phyloP scores from a whole-genome alignment of 2,888 invertebrate genomes.

The Sinohyriopsis cumingii region DNA sequence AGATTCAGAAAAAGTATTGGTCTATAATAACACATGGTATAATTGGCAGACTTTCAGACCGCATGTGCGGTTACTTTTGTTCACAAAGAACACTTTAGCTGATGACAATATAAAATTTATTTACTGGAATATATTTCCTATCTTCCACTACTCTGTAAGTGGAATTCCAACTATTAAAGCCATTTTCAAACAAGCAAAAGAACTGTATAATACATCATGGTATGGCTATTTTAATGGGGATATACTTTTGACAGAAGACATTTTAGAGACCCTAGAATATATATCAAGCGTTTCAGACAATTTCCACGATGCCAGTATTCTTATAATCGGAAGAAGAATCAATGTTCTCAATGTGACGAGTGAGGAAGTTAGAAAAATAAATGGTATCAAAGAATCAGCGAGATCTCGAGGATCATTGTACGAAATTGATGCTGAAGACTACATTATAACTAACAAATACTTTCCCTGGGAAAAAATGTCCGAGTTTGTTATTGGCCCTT shows the following conservation, averaged over 20 bases:
- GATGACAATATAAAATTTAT: slow-evolving; percentile 8
- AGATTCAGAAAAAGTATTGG: slow-evolving; percentile 24
- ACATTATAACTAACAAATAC: slow-evolving; percentile 29
- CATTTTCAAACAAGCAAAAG: slow-evolving; percentile 29
- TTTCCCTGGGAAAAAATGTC: slow-evolving; percentile 36
- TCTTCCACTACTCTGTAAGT: slow-evolving; percentile 2
- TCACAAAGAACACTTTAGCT: slow-evolving; percentile 34
- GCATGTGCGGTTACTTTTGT: slow-evolving; percentile 37
- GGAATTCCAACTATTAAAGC: slow-evolving; percentile 31
- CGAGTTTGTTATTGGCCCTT: slow-evolving; percentile 36
- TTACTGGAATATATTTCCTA: slow-evolving; percentile 39
- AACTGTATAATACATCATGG: slow-evolving; percentile 30
- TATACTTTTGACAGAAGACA: slow-evolving; percentile 33
- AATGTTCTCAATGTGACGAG: slow-evolving; percentile 30
- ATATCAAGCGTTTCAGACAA: neutral
- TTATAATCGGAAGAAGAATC: slow-evolving; percentile 36
- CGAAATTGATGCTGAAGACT: slow-evolving; percentile 39
- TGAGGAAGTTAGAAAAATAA: slow-evolving; percentile 16
- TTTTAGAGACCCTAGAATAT: slow-evolving; percentile 23
- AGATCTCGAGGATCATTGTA: neutral
- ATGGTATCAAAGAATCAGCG: slow-evolving; percentile 14
- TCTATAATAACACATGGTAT: slow-evolving; percentile 36
- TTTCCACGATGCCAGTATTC: slow-evolving; percentile 9
- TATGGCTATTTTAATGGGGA: slow-evolving; percentile 41
- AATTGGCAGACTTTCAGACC: slow-evolving; percentile 45